A percentile compares a stretch with the other conserved stretches of the same genome.
phyloP scores from a whole-genome alignment of 2,888 invertebrate species.

The Apotomis turbidana region DNA sequence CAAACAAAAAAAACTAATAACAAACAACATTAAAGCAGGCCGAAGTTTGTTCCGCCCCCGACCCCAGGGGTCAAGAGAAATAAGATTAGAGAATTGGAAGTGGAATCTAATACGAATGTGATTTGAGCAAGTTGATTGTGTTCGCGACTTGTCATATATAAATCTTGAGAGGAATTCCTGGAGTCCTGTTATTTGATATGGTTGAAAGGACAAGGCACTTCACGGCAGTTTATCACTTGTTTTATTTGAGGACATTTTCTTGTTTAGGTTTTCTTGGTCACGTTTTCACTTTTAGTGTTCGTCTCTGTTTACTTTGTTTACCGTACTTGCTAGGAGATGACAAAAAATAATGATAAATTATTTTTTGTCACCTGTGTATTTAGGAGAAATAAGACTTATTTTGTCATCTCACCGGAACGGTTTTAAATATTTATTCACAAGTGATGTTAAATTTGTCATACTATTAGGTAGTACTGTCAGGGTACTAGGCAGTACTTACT shows the following conservation, averaged over 20 bases:
- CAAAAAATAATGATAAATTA: too few relatives aligned
- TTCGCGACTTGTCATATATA: constrained; percentile 32
- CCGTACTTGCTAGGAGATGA: too few relatives aligned
- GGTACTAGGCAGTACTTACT: too few relatives aligned
- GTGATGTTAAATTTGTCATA: too few relatives aligned
- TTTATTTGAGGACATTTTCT: neutral
- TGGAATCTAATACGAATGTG: constrained; percentile 37
- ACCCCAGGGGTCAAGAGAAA: constrained; percentile 35
- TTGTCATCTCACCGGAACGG: too few relatives aligned
- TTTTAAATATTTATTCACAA: too few relatives aligned
- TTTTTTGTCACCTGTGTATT: too few relatives aligned
- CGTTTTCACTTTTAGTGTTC: too few relatives aligned
- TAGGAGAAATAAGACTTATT: too few relatives aligned
- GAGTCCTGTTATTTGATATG: constrained; percentile 7
- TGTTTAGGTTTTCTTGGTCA: neutral
- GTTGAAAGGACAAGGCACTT: neutral
- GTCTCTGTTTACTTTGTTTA: too few relatives aligned
- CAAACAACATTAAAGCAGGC: constrained; percentile 37
- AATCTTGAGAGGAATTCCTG: neutral
- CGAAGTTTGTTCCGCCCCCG: constrained; percentile 30
- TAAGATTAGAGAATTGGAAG: constrained; percentile 37
- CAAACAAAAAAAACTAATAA: constrained; percentile 40
- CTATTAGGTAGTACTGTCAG: too few relatives aligned
- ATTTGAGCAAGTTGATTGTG: constrained; percentile 34
- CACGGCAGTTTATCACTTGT: constrained; percentile 2